Base-by-base conservation (phyloP, 92 coral and sea anemone species). In the Nematostella vectensis region DNA sequence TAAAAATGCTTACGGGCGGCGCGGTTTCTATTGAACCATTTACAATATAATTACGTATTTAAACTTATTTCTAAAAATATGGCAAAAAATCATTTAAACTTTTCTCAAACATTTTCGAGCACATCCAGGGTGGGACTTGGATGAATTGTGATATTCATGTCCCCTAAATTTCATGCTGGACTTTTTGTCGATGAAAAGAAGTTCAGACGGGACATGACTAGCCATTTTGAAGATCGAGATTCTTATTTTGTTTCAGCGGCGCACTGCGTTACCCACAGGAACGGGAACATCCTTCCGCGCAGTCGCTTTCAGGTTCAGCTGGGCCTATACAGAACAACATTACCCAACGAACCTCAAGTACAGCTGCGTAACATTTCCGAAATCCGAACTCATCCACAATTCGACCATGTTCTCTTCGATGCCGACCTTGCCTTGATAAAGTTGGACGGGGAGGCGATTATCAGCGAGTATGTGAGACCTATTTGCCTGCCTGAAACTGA, bases 341-440 rank as follows among this genome's bases (percentile, higher is more conserved):
- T 47, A 47, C 25, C 59, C 6, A 63, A 89, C 71, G 91, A 76
- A 25, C 59, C 67, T 1, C 91, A 85, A 30, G 91, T 89, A 21
- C 94, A 89, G 58, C 75, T 40, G 29, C 66, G 94, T 25, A 26
- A 73, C 26, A 51, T 82, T 23, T 67, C 77, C 9, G 83, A 89
- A 59, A 81, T 89, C 23, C 70, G 73, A 1, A 87, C 78, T 27
- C 95, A 89, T 63, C 55, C 65, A 44, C 20, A 68, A 24, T 93
- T 77, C 48, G 54, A 82, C 43, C 73, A 58, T 42, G 0, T 0
- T 0, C 25, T 85, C 20, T 93, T 86, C 65, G 88, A 82, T 24
- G 80, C 99, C 2, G 99, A 93, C 54, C 36, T 93, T 16, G 99
- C 99, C 2, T 61, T 93, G 21, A 25, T 93, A 50, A 80, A 83